phyloP scores from a whole-genome alignment of 2,797 vertebrate genomes.

The Protosalanx chinensis region DNA sequence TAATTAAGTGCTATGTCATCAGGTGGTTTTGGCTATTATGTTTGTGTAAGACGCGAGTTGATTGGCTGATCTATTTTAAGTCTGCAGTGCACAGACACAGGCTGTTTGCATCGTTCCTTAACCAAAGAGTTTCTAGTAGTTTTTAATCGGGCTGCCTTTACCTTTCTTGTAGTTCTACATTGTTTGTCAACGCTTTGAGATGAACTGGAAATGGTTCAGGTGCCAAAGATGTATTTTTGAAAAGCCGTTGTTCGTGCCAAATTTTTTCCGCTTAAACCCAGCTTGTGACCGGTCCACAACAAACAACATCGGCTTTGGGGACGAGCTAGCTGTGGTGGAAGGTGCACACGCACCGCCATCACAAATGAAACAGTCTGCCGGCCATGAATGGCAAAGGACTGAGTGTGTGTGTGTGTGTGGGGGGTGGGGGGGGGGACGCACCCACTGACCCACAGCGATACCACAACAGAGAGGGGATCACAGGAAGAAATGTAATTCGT shows the following conservation, averaged over 20 bases:
- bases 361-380: background rate
- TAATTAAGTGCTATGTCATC: background rate
- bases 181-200: too few species aligned
- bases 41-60: background rate
- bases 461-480: constrained; percentile 26
- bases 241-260: background rate
- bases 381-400: background rate
- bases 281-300: background rate
- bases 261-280: background rate
- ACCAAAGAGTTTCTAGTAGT: too few species aligned
- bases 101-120: too few species aligned
- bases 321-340: background rate
- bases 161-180: too few species aligned
- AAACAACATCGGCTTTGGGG: background rate
- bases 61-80: too few species aligned
- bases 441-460: constrained; percentile 22
- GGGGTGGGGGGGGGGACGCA: constrained; percentile 4
- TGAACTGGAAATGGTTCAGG: too few species aligned
- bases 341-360: background rate
- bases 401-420: background rate
- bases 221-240: background rate
- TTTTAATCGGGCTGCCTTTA: too few species aligned
- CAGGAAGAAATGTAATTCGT: constrained; percentile 42
- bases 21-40: background rate
- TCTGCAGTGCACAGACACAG: too few species aligned